A percentile compares a stretch with the other conserved stretches of the same genome.
Evolutionary conservation across 92 coral and sea anemone genomes (phyloP).

Genomic region (Muricea muricata): DNA sequence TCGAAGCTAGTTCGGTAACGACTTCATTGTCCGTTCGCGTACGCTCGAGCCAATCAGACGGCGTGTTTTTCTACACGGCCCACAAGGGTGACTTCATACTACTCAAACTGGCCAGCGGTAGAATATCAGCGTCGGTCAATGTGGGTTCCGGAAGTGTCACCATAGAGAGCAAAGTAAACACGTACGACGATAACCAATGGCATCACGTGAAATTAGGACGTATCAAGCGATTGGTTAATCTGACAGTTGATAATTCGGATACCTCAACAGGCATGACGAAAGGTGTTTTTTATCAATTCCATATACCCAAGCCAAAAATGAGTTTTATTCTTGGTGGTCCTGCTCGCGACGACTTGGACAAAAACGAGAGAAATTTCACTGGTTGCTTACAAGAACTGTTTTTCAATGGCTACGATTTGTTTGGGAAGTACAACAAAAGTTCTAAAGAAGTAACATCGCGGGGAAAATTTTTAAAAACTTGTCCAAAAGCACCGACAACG

Average conservation of each 20-base stretch:
- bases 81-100: slow-evolving; percentile 22
- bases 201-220: slow-evolving; percentile 38
- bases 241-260: slow-evolving; percentile 23
- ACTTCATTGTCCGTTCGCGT: slow-evolving; percentile 24
- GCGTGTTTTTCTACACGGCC: slow-evolving; percentile 31
- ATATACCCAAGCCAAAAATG: neutral
- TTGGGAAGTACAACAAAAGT: neutral
- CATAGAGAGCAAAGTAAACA: slow-evolving; percentile 12
- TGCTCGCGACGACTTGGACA: neutral
- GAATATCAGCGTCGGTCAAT: slow-evolving; percentile 18
- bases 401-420: slow-evolving; percentile 39
- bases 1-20: slow-evolving; percentile 1
- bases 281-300: slow-evolving; percentile 4
- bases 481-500: slow-evolving; percentile 6
- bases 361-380: slow-evolving; percentile 10
- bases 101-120: slow-evolving; percentile 23
- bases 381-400: slow-evolving; percentile 33
- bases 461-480: neutral
- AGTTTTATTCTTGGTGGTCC: slow-evolving; percentile 20
- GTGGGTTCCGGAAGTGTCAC: slow-evolving; percentile 44
- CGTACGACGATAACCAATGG: slow-evolving; percentile 41
- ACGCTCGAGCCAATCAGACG: slow-evolving; percentile 23
- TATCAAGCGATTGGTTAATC: slow-evolving; percentile 17
- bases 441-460: neutral
- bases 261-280: slow-evolving; percentile 2